Percentiles rank a stretch among this genome's conserved stretches.
Evolutionary conservation across 1,140 invertebrate genomes (phyloP).

Genomic region (Drosophila gunungcola): DNA sequence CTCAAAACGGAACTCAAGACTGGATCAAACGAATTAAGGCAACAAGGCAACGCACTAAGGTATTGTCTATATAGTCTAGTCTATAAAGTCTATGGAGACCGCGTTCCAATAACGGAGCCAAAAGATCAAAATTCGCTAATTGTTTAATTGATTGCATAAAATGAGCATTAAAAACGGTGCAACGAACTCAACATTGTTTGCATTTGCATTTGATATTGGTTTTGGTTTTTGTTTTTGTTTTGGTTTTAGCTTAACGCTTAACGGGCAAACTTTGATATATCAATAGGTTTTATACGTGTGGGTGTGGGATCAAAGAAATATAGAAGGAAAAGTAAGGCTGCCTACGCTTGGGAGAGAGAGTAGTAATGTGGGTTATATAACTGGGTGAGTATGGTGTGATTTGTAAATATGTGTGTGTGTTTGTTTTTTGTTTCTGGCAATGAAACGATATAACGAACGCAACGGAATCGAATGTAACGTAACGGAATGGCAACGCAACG

Average conservation of each 20-base stretch:
- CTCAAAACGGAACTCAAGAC: slow-evolving; percentile 42
- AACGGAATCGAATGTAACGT: slow-evolving; percentile 71
- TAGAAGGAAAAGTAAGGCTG: slow-evolving; percentile 18
- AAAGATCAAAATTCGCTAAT: slow-evolving; percentile 38
- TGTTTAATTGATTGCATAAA: slow-evolving; percentile 52
- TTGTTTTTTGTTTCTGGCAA: slow-evolving; percentile 31
- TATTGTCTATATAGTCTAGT: slow-evolving; percentile 47
- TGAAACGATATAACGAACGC: slow-evolving; percentile 52
- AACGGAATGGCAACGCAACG: slow-evolving; percentile 77
- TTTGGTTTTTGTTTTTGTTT: slow-evolving; percentile 23
- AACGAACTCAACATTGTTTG: slow-evolving; percentile 50
- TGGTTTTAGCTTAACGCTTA: slow-evolving; percentile 19
- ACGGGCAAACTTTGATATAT: slow-evolving; percentile 38
- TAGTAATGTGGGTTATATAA: slow-evolving; percentile 30
- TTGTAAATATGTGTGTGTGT: slow-evolving; percentile 20
- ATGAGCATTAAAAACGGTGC: slow-evolving; percentile 55
- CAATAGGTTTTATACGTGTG: slow-evolving; percentile 18
- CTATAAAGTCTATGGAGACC: slow-evolving; percentile 39
- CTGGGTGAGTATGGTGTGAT: slow-evolving; percentile 15
- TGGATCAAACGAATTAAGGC: slow-evolving; percentile 43
- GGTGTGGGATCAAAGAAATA: slow-evolving; percentile 34
- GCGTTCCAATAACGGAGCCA: slow-evolving; percentile 22
- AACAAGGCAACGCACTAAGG: slow-evolving; percentile 53
- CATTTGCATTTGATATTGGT: slow-evolving; percentile 37
- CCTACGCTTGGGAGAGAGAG: slow-evolving; percentile 29